Conservation (phyloP, 2,888 invertebrate genomes). For the Gonocerus acuteangulatus region DNA sequence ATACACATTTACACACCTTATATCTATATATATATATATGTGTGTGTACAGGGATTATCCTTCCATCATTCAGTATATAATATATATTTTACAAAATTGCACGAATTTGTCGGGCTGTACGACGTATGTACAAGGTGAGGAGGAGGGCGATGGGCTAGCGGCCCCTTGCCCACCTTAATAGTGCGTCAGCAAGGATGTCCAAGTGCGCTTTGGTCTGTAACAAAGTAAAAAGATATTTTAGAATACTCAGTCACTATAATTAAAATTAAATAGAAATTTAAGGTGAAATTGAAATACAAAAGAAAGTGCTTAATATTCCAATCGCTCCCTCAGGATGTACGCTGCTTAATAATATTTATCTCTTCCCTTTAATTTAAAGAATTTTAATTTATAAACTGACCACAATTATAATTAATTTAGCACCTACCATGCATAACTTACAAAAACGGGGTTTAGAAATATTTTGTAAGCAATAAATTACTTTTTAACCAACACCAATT, state of each 20-base stretch:
- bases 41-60: constrained; percentile 2
- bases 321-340: no score
- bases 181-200: constrained; percentile 88
- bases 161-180: constrained; percentile 88
- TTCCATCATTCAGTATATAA: constrained; percentile 25
- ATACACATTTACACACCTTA: constrained; percentile 8
- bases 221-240: constrained; percentile 37
- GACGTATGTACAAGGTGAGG: constrained; percentile 24
- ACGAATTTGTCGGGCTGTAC: constrained; percentile 13
- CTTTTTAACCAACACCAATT: no score
- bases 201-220: constrained; percentile 90
- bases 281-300: no score
- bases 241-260: no score
- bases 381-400: no score
- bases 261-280: not conserved
- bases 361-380: no score
- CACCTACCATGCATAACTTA: no score
- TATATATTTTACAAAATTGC: constrained; percentile 26
- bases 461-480: no score
- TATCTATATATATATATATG: constrained; percentile 1
- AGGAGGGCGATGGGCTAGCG: constrained; percentile 53
- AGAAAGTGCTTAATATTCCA: no score
- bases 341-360: no score
- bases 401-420: no score
- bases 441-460: no score